Evolutionary conservation across 2,797 vertebrate genomes (phyloP).

Genomic region (Neolamprologus multifasciatus): DNA sequence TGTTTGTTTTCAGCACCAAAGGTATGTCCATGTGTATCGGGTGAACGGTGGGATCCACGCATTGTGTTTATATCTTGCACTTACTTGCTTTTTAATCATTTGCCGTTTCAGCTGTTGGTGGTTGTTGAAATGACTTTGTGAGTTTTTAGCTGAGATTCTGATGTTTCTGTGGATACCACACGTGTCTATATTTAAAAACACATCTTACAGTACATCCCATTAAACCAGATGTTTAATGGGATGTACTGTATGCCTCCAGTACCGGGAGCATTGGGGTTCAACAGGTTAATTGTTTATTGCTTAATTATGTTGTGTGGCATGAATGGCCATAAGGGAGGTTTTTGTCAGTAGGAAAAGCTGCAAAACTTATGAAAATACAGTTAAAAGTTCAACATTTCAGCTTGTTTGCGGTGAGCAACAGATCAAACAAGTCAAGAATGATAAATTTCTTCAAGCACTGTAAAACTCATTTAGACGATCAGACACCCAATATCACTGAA

Average conservation of each 20-base stretch:
- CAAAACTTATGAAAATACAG: not conserved
- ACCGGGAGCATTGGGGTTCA: not conserved
- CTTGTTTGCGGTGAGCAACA: not conserved
- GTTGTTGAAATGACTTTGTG: not conserved
- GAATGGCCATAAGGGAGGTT: not conserved
- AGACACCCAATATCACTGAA: not conserved
- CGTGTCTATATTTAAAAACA: not conserved
- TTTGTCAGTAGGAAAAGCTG: not conserved
- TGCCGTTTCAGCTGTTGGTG: fast-evolving
- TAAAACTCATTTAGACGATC: not conserved
- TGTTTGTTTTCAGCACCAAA: not conserved
- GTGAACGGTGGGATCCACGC: not conserved
- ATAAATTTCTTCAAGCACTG: not conserved
- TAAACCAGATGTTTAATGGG: not conserved
- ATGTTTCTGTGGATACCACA: not conserved
- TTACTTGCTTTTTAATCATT: not conserved
- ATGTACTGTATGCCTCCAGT: not conserved
- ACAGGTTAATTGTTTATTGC: not conserved
- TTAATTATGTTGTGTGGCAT: not conserved
- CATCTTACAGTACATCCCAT: not conserved
- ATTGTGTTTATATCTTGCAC: not conserved
- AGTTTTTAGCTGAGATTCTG: not conserved
- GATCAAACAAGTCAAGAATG: not conserved
- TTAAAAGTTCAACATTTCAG: not conserved
- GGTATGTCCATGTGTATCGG: not conserved